phyloP scores from a whole-genome alignment of 2,113 vertebrate species.

The Callipepla californica region DNA sequence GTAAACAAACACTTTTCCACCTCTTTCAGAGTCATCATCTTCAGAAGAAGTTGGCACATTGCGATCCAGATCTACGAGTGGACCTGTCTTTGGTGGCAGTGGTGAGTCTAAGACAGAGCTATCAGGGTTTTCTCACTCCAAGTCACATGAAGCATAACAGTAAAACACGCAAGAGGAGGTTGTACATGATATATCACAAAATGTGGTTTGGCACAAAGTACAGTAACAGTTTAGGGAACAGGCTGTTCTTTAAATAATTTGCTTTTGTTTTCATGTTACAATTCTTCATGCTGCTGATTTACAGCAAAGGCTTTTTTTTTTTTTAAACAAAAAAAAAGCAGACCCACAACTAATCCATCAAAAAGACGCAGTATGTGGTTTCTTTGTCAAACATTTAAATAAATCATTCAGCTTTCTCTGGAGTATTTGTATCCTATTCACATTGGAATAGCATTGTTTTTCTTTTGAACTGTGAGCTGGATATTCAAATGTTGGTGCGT shows the following conservation, averaged over 20 bases:
- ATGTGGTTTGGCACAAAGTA: slow-evolving; percentile 55
- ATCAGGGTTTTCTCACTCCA: slow-evolving; percentile 36
- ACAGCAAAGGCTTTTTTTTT: slow-evolving; percentile 35
- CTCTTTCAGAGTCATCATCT: slow-evolving; percentile 23
- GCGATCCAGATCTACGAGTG: not conserved
- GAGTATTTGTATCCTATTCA: slow-evolving; percentile 17
- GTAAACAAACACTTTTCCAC: slow-evolving; percentile 51
- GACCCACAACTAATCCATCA: slow-evolving; percentile 41
- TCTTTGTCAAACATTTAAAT: slow-evolving; percentile 59
- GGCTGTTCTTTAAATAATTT: slow-evolving; percentile 68
- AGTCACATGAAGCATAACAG: slow-evolving; percentile 25
- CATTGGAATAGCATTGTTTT: not conserved
- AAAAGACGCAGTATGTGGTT: not conserved
- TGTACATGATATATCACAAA: slow-evolving; percentile 64
- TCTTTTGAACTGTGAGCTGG: not conserved
- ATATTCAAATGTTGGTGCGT: not conserved
- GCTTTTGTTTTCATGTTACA: slow-evolving; percentile 68
- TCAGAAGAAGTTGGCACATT: slow-evolving; percentile 8
- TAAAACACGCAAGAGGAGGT: slow-evolving; percentile 51
- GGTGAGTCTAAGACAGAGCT: slow-evolving; percentile 33
- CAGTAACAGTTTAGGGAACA: slow-evolving; percentile 64
- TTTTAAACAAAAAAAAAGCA: not conserved
- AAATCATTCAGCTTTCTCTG: slow-evolving; percentile 29
- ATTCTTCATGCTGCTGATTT: slow-evolving; percentile 55
- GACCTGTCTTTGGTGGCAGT: slow-evolving; percentile 25